These are phyloP conservation scores for Hapalemur alaotrensis DNA, from an alignment of 2,797 vertebrate species.

Conservation along the genomic window DNA sequence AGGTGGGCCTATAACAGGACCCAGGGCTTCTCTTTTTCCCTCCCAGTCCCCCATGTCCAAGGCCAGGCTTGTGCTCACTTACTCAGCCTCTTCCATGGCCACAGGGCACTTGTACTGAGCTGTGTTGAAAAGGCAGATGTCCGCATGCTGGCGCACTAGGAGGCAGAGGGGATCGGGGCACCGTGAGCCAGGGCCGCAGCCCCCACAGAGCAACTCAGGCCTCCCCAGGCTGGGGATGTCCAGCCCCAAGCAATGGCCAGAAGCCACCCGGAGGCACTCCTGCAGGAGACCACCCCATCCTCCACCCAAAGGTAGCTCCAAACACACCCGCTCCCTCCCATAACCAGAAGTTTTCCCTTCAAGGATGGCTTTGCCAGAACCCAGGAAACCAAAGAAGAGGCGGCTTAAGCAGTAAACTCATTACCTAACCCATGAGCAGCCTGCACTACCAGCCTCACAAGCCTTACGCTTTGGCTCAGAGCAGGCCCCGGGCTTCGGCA, in stretches of 20 bases:
- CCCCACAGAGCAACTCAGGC: background rate
- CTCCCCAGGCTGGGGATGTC: conserved; percentile 38
- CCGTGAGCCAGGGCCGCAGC: background rate
- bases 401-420: background rate
- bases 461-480: background rate
- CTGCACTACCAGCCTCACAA: background rate
- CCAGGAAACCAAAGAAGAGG: background rate
- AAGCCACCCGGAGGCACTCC: background rate
- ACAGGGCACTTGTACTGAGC: conserved; percentile 98
- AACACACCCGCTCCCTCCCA: background rate
- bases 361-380: background rate
- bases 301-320: background rate
- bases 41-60: background rate
- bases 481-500: background rate
- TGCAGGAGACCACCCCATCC: background rate
- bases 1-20: background rate
- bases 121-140: conserved; percentile 98
- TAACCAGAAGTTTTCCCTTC: background rate
- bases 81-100: conserved; percentile 95
- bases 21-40: background rate
- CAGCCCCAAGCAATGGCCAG: background rate
- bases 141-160: conserved; percentile 95
- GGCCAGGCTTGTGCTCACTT: conserved; percentile 79
- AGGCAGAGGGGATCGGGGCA: background rate
- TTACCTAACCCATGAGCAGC: background rate